Percentiles rank a stretch among this genome's conserved stretches.
These are phyloP conservation scores for Sebastes wilsoni DNA, from an alignment of 2,797 vertebrate species.

Conservation along the genomic window DNA sequence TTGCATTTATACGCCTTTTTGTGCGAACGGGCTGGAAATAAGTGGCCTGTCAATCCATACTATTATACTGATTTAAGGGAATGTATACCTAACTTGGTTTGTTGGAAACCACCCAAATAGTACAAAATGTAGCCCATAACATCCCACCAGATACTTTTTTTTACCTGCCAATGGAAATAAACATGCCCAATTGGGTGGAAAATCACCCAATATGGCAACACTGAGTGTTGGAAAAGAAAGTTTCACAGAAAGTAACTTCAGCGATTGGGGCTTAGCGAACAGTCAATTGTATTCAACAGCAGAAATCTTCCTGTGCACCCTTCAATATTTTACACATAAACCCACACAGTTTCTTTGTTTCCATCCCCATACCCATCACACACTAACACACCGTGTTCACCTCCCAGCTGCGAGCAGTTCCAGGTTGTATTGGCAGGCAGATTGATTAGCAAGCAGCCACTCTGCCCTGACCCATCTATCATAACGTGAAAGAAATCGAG, in stretches of 20 bases:
- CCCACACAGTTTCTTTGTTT: not conserved
- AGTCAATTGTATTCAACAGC: not conserved
- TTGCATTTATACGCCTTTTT: no score
- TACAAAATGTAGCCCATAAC: not conserved
- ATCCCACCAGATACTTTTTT: not conserved
- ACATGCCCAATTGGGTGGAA: not conserved
- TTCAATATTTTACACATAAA: not conserved
- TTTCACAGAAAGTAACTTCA: not conserved
- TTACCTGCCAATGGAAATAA: not conserved
- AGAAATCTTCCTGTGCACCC: not conserved
- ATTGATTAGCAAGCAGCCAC: conserved; percentile 60
- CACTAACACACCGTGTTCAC: not conserved
- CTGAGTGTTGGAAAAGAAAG: not conserved
- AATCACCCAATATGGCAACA: not conserved
- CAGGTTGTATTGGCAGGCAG: conserved; percentile 52
- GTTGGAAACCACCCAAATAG: not conserved
- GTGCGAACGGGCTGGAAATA: not conserved
- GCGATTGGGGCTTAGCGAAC: not conserved
- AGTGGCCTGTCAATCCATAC: not conserved
- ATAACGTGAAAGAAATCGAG: conserved; percentile 42
- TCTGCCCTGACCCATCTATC: conserved; percentile 58
- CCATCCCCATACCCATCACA: not conserved
- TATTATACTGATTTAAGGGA: not conserved
- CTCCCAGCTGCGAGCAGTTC: conserved; percentile 16
- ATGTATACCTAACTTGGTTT: not conserved